phyloP scores from a whole-genome alignment of 1,140 invertebrate species.

The Heliconius himera region DNA sequence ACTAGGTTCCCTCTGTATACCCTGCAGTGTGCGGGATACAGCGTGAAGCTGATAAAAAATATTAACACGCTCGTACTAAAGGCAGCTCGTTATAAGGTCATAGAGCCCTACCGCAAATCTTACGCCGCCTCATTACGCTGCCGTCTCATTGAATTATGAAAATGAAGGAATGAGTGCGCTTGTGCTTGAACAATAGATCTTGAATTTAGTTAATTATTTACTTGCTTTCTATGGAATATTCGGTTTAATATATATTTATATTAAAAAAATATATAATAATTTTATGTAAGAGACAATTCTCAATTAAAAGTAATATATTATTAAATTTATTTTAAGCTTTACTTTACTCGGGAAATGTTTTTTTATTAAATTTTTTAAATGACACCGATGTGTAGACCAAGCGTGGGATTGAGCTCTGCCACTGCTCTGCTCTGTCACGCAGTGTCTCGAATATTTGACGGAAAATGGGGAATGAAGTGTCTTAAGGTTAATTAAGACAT shows the following conservation, averaged over 20 bases:
- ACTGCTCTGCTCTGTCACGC: too few relatives aligned
- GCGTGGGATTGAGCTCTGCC: neutral
- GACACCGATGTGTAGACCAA: neutral
- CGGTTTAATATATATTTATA: neutral
- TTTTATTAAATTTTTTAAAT: too few relatives aligned
- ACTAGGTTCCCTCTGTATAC: too few relatives aligned
- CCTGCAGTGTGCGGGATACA: too few relatives aligned
- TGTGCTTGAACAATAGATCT: neutral
- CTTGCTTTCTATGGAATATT: neutral
- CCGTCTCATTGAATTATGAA: slow-evolving; percentile 4
- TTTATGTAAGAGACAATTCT: too few relatives aligned
- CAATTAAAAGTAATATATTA: too few relatives aligned
- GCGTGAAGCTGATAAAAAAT: too few relatives aligned
- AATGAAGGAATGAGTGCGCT: neutral
- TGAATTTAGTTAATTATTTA: slow-evolving; percentile 6
- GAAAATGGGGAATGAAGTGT: too few relatives aligned
- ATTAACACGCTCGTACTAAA: neutral
- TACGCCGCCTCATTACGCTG: slow-evolving; percentile 7
- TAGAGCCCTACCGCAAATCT: neutral
- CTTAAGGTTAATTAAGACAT: too few relatives aligned
- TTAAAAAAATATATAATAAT: neutral
- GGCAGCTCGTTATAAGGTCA: neutral
- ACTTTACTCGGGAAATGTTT: too few relatives aligned
- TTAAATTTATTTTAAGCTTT: too few relatives aligned
- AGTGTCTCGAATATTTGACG: too few relatives aligned